Conservation (phyloP, 2,888 invertebrate genomes). For the Ariolimax columbianus region DNA sequence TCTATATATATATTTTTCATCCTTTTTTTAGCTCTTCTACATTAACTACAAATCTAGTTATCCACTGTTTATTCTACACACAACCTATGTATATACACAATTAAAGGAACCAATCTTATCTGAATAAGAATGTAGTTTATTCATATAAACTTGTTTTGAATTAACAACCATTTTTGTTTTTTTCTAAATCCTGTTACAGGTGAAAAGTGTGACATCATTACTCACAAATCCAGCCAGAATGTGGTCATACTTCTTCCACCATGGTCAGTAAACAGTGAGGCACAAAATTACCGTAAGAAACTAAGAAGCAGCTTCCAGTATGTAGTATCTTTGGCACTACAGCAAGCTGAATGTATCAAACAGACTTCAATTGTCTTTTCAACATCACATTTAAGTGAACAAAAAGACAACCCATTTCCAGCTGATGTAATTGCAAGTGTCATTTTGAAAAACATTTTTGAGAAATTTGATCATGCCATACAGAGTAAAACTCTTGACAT, state of each 20-base stretch:
- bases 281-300: background rate
- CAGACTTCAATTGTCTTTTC: constrained; percentile 2
- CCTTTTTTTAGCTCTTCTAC: too few relatives aligned
- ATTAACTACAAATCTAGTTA: too few relatives aligned
- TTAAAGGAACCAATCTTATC: too few relatives aligned
- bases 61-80: too few relatives aligned
- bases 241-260: background rate
- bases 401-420: constrained; percentile 13
- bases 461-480: background rate
- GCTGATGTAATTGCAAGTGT: constrained; percentile 26
- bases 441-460: background rate
- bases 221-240: background rate
- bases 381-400: background rate
- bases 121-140: too few relatives aligned
- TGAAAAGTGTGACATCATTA: background rate
- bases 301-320: constrained; percentile 12
- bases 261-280: background rate
- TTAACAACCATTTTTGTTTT: too few relatives aligned
- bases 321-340: background rate
- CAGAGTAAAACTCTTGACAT: background rate
- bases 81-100: too few relatives aligned
- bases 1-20: too few relatives aligned
- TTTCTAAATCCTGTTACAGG: constrained; percentile 3
- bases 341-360: background rate
- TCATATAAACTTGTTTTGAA: too few relatives aligned